Base-by-base conservation (phyloP, 2,797 vertebrate species). In the Enteromius mattozi region DNA sequence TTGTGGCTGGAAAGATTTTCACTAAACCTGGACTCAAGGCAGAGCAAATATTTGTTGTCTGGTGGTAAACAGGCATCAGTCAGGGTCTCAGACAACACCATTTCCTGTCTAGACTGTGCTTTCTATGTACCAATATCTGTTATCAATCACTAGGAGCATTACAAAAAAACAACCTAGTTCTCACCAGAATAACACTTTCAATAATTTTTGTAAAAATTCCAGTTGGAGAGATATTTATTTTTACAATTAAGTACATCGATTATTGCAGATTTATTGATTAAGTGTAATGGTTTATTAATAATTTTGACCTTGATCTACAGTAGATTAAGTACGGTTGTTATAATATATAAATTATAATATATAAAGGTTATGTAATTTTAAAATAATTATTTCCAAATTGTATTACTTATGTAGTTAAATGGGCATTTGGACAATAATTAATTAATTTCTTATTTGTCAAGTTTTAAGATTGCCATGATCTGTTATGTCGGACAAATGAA, bases 11-110 rank as follows among this genome's bases (percentile, higher is more conserved):
- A 91, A 92, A 91, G 91, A 93, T 93, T 77, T 88, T 86, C 90
- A 86, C 80, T 86, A 89, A 92, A 88, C 74, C 75, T 88, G 89
- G 89, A 92, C 91, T 90, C 90, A 88, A 90, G 87, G 88, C 89
- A 89, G 89, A 90, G 90, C 93, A 94, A 94, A 94, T 94, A 94
- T 94, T 94, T 94, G 92, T 92, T 91, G 92, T 92, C 89, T 83
- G 76, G 81, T 85, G 90, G 92, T 91, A 93, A 94, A 93, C 92
- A 89, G 88, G 83, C 89, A 92, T 93, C 91, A 89, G 86, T 94
- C 92, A 93, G 85, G 85, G 65, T 33, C 40, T 85, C 83, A 65
- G 80, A 78, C 80, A 80, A 82, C 24, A 75, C 49, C 68, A 54
- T 83, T 80, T 75, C 51, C 37, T 82, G 59, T 78, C 77, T 56